Evolutionary conservation across 1,140 invertebrate genomes (phyloP), one percentile per base, ranked within the genome.

Genomic region (Diploscapter pachys): DNA sequence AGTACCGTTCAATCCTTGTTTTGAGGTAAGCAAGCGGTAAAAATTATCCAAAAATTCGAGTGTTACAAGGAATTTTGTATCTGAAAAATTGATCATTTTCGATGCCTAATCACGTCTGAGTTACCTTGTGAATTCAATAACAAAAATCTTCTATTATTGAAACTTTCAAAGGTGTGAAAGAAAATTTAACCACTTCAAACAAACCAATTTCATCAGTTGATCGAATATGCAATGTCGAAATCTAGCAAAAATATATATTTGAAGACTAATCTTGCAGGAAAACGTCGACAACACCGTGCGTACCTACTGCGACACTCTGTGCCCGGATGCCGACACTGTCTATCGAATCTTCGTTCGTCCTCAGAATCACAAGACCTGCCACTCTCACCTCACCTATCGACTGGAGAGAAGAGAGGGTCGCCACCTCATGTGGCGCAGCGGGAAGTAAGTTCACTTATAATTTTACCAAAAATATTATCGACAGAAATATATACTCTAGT

Each of bases 301-400:
- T 5, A 82, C 82, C 1, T 82, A 82, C 55, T 82, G 81, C 63
- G 82, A 83, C 63, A 54, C 83, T 65, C 70, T 83, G 5, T 82
- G 81, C 61, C 81, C 81, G 0, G 73, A 80, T 50, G 81, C 81
- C 50, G 81, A 84, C 61, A 82, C 81, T 49, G 81, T 82, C 49
- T 82, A 82, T 75, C 69, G 84, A 62, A 82, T 82, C 63, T 82
- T 82, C 63, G 63, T 81, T 8, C 66, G 76, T 62, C 81, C 81
- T 8, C 81, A 82, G 78, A 72, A 80, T 6, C 81, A 82, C 59
- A 83, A 83, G 11, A 71, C 66, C 11, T 81, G 80, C 53, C 83
- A 81, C 53, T 80, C 82, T 13, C 84, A 84, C 65, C 77, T 74
- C 49, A 82, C 81, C 4, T 83, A 82, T 67, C 80, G 80, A 50